A percentile compares a stretch with the other conserved stretches of the same genome.
Conservation (phyloP, 2,797 vertebrate genomes). For the Arrhamphus sclerolepis region DNA sequence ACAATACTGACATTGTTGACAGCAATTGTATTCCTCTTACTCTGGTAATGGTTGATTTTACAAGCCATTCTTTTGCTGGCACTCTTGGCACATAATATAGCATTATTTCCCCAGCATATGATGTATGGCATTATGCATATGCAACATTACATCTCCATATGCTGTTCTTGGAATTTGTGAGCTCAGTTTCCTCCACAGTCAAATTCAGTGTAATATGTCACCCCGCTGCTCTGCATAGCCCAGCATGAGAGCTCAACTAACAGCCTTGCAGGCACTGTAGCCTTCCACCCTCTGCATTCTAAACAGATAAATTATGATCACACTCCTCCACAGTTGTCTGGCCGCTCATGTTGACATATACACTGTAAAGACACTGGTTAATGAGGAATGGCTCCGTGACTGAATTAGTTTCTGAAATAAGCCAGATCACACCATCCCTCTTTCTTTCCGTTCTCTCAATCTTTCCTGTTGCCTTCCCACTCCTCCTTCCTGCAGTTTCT, state of each 20-base stretch:
- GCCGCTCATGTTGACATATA: conserved; percentile 68
- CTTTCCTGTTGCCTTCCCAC: conserved; percentile 49
- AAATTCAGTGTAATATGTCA: conserved; percentile 58
- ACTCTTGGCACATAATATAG: conserved; percentile 31
- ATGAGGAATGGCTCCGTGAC: conserved; percentile 75
- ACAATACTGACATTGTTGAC: neutral
- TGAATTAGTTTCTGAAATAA: conserved; percentile 64
- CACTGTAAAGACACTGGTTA: conserved; percentile 72
- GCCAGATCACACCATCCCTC: conserved; percentile 63
- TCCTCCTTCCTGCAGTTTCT: conserved; percentile 48
- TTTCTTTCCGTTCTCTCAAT: conserved; percentile 30
- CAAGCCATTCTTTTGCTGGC: conserved; percentile 18
- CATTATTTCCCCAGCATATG: conserved; percentile 24
- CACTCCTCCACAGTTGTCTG: conserved; percentile 66
- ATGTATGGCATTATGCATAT: conserved; percentile 30
- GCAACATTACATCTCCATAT: conserved; percentile 60
- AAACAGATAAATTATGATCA: conserved; percentile 76
- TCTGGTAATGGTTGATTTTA: conserved; percentile 21
- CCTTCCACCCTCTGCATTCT: conserved; percentile 56
- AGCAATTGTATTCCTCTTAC: conserved; percentile 7
- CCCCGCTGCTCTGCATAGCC: conserved; percentile 30
- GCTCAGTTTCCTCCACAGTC: conserved; percentile 52
- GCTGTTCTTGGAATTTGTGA: conserved; percentile 42
- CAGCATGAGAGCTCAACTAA: conserved; percentile 58
- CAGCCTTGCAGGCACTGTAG: conserved; percentile 43